Conservation (phyloP, 2,888 invertebrate species). For the Mamestra brassicae region DNA sequence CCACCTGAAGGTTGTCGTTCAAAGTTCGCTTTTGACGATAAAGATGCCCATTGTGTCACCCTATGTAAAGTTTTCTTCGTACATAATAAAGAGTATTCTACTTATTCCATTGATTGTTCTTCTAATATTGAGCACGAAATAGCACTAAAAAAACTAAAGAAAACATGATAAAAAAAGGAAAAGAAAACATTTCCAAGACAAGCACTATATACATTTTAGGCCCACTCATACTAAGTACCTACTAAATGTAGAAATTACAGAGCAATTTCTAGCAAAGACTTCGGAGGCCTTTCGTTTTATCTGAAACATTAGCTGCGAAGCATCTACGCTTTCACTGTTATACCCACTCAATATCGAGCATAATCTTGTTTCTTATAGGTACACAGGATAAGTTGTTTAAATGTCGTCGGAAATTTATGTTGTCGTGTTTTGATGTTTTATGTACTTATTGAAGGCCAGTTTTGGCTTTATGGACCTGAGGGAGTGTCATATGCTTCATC, state of each 20-base stretch:
- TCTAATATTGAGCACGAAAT: no score
- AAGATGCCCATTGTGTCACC: no score
- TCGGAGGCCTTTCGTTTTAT: slow-evolving; percentile 78
- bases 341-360: slow-evolving; percentile 54
- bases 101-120: no score
- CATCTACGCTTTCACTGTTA: slow-evolving; percentile 51
- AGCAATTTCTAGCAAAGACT: slow-evolving; percentile 76
- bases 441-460: background rate
- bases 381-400: slow-evolving; percentile 15
- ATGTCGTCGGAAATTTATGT: slow-evolving; percentile 13
- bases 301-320: slow-evolving; percentile 72
- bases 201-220: slow-evolving; percentile 71
- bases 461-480: background rate
- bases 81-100: no score
- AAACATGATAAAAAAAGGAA: background rate
- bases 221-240: slow-evolving; percentile 65
- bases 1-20: no score
- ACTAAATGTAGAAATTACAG: slow-evolving; percentile 78
- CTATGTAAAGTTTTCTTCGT: no score
- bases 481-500: background rate
- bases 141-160: background rate
- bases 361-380: slow-evolving; percentile 38
- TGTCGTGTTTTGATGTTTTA: background rate
- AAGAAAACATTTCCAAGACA: slow-evolving; percentile 12
- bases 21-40: no score